Base-by-base conservation (phyloP, 2,888 invertebrate species). In the Dendrolimus pini region DNA sequence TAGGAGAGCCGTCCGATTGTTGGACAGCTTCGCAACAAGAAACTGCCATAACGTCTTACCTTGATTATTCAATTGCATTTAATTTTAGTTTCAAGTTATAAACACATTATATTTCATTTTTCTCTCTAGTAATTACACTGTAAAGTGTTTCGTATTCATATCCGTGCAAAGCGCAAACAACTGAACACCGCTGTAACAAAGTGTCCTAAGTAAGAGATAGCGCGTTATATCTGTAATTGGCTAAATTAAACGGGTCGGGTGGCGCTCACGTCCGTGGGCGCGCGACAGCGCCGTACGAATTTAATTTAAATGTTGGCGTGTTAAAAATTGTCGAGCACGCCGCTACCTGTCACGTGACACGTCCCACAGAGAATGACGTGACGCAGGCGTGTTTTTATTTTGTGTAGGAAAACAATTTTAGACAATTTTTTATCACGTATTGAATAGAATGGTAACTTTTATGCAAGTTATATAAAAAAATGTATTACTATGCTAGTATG, bases 271-370 rank as follows among this genome's bases (percentile, higher is more conserved):
- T 18, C 42, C 18, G 7, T 61, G 61, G 65, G 60, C 60, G 65
- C 60, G 61, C 54, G 58, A 63, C 67, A 65, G 56, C 41, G 60
- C 41, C 53, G 13, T 65, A 65, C 68, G 65, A 83, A 84, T 84
- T 83, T 83, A 83, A 85, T 84, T 85, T 83, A 83, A 83, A 83
- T 79, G 82, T 82, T 75, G 78, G 63, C 79, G 70, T 70, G 82
- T 83, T 82, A 83, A 85, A 85, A 84, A 83, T 78, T 79, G 80
- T 70, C 68, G 71, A 62, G 68, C 73, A 74, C 78, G 75, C 67
- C 75, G 80, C 78, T 83, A 85, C 85, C 84, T 83, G 83, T 74
- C 80, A 74, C 69, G 66, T 61, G 62, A 59, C 63, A 57, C 61
- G 67, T 63, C 9, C 47, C 65, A 66, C 68, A 2, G 64, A 61